Conservation (phyloP, 2,888 invertebrate species). For the Therioaphis trifolii region DNA sequence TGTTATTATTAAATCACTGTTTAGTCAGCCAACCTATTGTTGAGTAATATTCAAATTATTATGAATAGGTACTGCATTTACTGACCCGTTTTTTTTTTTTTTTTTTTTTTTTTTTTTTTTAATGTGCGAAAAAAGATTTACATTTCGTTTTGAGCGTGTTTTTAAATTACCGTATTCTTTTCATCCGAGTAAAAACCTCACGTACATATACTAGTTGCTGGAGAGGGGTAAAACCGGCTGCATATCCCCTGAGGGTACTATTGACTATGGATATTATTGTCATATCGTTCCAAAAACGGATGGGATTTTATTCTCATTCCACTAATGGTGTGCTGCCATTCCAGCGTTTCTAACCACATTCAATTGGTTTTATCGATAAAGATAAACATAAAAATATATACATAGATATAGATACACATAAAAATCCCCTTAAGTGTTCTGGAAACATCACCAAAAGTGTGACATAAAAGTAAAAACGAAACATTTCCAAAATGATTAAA, state of each 20-base stretch:
- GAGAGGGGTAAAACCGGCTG: neutral
- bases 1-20: too few relatives aligned
- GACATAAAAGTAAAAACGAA: slow-evolving; percentile 44
- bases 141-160: slow-evolving; percentile 13
- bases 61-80: too few relatives aligned
- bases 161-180: slow-evolving; percentile 7
- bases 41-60: too few relatives aligned
- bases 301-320: slow-evolving; percentile 57
- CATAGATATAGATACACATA: slow-evolving; percentile 31
- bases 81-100: too few relatives aligned
- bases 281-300: slow-evolving; percentile 52
- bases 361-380: slow-evolving; percentile 40
- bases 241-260: slow-evolving; percentile 41
- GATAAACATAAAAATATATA: slow-evolving; percentile 41
- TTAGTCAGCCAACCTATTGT: too few relatives aligned
- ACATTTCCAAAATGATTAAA: slow-evolving; percentile 23
- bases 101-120: neutral
- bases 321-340: slow-evolving; percentile 48
- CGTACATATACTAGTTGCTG: slow-evolving; percentile 9
- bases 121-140: neutral
- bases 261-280: slow-evolving; percentile 55
- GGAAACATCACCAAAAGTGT: neutral
- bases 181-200: slow-evolving; percentile 37
- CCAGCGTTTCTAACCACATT: slow-evolving; percentile 29
- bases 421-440: slow-evolving; percentile 27